A percentile compares a stretch with the other conserved stretches of the same genome.
Evolutionary conservation across 2,888 invertebrate genomes (phyloP).

Genomic region (Leptopilina drosophilae): DNA sequence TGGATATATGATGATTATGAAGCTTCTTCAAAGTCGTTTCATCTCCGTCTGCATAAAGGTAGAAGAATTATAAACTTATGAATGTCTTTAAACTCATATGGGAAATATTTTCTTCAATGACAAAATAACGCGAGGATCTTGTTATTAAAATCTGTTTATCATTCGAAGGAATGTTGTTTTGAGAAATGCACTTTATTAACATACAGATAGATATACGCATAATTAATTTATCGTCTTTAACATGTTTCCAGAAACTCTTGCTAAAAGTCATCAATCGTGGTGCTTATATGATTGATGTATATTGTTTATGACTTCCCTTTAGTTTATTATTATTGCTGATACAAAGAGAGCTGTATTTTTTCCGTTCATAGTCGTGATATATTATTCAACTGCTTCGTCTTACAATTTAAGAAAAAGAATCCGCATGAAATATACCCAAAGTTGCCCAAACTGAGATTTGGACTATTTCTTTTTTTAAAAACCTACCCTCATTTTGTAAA

Average conservation of each 20-base stretch:
- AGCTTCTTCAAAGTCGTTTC: conserved; percentile 19
- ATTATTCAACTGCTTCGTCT: no score
- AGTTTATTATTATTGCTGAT: not conserved
- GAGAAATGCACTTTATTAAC: conserved; percentile 27
- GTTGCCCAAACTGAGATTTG: no score
- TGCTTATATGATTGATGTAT: conserved; percentile 8
- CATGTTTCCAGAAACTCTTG: not conserved
- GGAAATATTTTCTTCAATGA: conserved; percentile 29
- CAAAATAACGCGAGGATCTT: conserved; percentile 19
- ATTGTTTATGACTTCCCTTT: not conserved
- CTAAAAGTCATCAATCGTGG: not conserved
- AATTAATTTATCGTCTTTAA: conserved; percentile 37
- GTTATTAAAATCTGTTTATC: conserved; percentile 37
- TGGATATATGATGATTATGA: conserved; percentile 20
- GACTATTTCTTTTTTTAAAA: no score
- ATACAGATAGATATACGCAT: conserved; percentile 30
- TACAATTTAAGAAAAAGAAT: no score
- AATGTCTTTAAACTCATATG: conserved; percentile 12
- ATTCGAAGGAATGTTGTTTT: conserved; percentile 31
- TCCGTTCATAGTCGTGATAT: no score
- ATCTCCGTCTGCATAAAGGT: conserved; percentile 27
- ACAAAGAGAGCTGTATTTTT: not conserved
- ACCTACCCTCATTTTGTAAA: no score
- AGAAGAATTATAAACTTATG: conserved; percentile 27
- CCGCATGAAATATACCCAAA: no score